Evolutionary conservation across 2,888 invertebrate genomes (phyloP), one percentile per base, ranked within the genome.

Genomic region (Coremacera marginata): DNA sequence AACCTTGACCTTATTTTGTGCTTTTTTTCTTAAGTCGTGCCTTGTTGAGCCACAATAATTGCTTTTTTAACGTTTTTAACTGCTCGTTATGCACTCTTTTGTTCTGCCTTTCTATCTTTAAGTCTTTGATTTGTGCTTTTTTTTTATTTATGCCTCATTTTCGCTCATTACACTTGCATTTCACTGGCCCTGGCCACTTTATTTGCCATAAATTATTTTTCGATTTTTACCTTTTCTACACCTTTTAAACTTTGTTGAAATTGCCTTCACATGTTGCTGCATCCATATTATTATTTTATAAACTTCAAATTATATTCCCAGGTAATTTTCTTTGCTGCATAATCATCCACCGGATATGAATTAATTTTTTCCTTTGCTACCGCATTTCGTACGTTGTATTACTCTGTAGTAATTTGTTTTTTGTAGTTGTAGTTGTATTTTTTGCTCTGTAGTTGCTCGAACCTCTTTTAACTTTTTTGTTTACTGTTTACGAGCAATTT

Each of bases 321-420:
- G 80, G 77, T 68, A 73, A 77, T 77, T 77, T 75, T 34, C 52
- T 76, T 70, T 51, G 70, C 78, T 84, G 82, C 83, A 86, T 85
- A 86, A 86, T 85, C 85, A 86, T 85, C 78, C 81, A 82, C 85
- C 86, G 85, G 85, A 85, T 86, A 84, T 86, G 86, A 86, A 86
- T 86, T 84, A 84, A 82, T 86, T 85, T 86, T 82, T 83, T 82
- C 78, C 78, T 77, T 75, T 25, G 44, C 80, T 76, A 74, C 77
- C 51, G 75, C 52, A 73, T 57, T 44, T 57, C 57, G 71, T 60
- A 57, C 44, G 44, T 71, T 71, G 19, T 71, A 37, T 34, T 37
- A 60, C 44, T 44, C 11, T 44, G 44, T 44, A 44, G 44, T 44
- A 44, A 22, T 60, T 57, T 57, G 37, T 34, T 60, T 57, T 37